Base-by-base conservation (phyloP, 1,140 invertebrate species). In the Orussus abietinus region DNA sequence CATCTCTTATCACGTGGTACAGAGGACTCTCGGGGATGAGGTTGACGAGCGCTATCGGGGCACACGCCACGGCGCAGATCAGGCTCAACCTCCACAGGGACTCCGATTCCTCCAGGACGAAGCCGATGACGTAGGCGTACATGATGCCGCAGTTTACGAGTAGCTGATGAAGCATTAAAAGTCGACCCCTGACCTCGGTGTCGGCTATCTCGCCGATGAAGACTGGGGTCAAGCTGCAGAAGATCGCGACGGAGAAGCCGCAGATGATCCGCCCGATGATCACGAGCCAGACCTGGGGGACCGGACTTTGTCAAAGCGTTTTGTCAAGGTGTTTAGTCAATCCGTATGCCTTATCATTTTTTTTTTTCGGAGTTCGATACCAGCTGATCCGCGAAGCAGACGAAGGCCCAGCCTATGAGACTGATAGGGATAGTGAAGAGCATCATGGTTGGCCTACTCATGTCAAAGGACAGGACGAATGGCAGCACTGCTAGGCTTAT, bases 181-280 rank as follows among this genome's bases (percentile, higher is more conserved):
- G 68, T 6, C 80, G 79, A 12, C 85, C 88, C 28, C 90, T 76
- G 35, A 86, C 81, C 9, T 81, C 76, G 45, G 82, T 81, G 42
- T 88, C 83, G 0, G 86, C 81, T 12, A 89, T 86, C 75, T 92
- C 89, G 25, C 83, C 83, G 6, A 86, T 83, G 59, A 90, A 92
- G 9, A 89, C 75, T 0, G 88, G 87, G 0, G 80, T 80, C 2
- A 83, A 77, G 5, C 84, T 78, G 44, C 82, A 84, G 41, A 83
- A 84, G 1, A 81, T 76, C 28, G 81, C 81, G 26, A 80, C 80
- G 2, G 79, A 77, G 3, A 86, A 57, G 47, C 88, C 87, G 9
- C 81, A 82, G 5, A 90, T 71, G 30, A 85, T 77, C 38, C 88
- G 78, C 1, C 88, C 87, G 7, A 80, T 69, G 42, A 83, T 80